Evolutionary conservation across 2,888 invertebrate species (phyloP), one percentile per base, ranked within the genome.

Genomic region (Elysia crispata): DNA sequence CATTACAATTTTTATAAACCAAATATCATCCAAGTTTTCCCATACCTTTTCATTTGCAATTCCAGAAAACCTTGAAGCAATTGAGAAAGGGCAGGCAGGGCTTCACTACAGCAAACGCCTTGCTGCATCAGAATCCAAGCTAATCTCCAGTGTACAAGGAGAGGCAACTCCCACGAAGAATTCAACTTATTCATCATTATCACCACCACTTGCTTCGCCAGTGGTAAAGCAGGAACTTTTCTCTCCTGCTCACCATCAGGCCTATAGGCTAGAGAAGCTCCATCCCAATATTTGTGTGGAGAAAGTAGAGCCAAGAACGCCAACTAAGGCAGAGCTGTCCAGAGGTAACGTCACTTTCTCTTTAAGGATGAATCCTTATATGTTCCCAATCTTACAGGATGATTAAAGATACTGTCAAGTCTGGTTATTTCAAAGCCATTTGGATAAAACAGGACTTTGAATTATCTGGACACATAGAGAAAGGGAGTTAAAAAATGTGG

Each of bases 21-120:
- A 41, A 41, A 6, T 41, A 6, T 41, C 41, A 6, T 41, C 11
- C 41, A 41, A 41, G 11, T 41, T 41, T n/a, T n/a, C n/a, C n/a
- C n/a, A n/a, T n/a, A n/a, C n/a, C n/a, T n/a, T n/a, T 41, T 6
- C 41, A 41, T 6, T 41, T 41, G 30, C 23, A 6, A 41, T 76
- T 57, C 81, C 85, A 90, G 91, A 91, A 77, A 87, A 89, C 20
- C 83, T 91, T 18, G 90, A 90, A 73, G 84, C 90, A 33, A 90
- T 91, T 64, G 91, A 91, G 81, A 87, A 89, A 62, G 91, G 91
- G 0, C 88, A 89, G 60, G 88, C 87, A 3, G 87, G 88, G 5
- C 83, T 83, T 41, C 83, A 77, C 8, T 76, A 76, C 23, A 60
- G 60, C 15, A 60, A n/a, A 13, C 5, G 23, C 15, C n/a, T 23